These are phyloP conservation scores for Falco naumanni DNA, from an alignment of 2,797 vertebrate species.

Conservation along the genomic window DNA sequence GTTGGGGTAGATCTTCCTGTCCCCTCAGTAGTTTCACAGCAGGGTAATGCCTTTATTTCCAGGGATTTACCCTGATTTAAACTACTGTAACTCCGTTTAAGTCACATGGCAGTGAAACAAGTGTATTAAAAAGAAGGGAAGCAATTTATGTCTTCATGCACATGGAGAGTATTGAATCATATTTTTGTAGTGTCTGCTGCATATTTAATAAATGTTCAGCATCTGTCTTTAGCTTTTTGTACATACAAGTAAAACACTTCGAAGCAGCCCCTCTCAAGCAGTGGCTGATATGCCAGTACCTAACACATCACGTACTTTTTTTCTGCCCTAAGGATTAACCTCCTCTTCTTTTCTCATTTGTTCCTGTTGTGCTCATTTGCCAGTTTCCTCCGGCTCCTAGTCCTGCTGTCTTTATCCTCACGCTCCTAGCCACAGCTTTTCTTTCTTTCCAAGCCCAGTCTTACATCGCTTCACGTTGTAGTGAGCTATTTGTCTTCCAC, in stretches of 20 bases:
- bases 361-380: not conserved
- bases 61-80: not conserved
- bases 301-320: not conserved
- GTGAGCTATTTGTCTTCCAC: not conserved
- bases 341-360: not conserved
- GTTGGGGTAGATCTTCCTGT: not conserved
- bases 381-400: not conserved
- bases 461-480: rapidly evolving
- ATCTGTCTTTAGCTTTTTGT: not conserved
- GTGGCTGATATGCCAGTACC: not conserved
- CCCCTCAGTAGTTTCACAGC: not conserved
- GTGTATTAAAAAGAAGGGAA: not conserved
- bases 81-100: not conserved
- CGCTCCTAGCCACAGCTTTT: not conserved
- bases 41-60: not conserved
- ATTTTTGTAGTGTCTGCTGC: not conserved
- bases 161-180: not conserved
- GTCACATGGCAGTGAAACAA: not conserved
- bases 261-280: not conserved
- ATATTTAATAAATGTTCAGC: not conserved
- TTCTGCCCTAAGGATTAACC: not conserved
- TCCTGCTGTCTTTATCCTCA: not conserved
- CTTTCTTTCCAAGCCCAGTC: not conserved
- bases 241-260: not conserved
- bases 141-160: not conserved